Evolutionary conservation across 2,888 invertebrate genomes (phyloP).

Genomic region (Bellardia bayeri): DNA sequence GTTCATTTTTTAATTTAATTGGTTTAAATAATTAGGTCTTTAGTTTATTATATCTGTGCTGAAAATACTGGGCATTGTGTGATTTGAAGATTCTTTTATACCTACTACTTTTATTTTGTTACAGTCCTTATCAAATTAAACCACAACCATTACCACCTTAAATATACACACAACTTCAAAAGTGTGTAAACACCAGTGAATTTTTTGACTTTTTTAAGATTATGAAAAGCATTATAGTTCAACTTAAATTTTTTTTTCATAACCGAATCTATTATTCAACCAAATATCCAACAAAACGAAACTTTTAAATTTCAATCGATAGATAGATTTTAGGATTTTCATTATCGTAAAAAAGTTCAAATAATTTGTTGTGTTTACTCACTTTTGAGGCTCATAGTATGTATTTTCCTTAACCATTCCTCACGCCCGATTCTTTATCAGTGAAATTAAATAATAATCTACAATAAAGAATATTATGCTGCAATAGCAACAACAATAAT

Average conservation of each 20-base stretch:
- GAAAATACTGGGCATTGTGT: not conserved
- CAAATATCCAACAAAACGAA: too few species aligned
- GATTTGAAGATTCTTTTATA: constrained; percentile 54
- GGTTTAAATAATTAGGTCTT: constrained; percentile 2
- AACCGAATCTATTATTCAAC: too few species aligned
- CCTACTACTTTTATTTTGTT: not conserved
- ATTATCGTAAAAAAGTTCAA: too few species aligned
- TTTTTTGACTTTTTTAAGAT: too few species aligned
- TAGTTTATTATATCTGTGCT: constrained; percentile 1
- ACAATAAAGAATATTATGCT: not conserved
- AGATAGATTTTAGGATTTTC: too few species aligned
- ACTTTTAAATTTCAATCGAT: too few species aligned
- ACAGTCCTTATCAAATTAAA: constrained; percentile 25
- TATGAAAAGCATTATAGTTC: too few species aligned
- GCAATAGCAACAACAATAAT: constrained; percentile 3
- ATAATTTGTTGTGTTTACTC: too few species aligned
- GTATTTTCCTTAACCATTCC: not conserved
- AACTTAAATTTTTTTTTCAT: too few species aligned
- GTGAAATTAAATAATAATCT: not conserved
- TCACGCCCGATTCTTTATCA: constrained; percentile 32
- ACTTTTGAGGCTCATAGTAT: too few species aligned
- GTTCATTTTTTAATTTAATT: constrained; percentile 31
- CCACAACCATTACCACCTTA: constrained; percentile 2
- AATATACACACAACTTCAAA: too few species aligned
- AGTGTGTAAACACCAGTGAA: too few species aligned